phyloP scores from a whole-genome alignment of 2,797 vertebrate species.

The Capromys pilorides region DNA sequence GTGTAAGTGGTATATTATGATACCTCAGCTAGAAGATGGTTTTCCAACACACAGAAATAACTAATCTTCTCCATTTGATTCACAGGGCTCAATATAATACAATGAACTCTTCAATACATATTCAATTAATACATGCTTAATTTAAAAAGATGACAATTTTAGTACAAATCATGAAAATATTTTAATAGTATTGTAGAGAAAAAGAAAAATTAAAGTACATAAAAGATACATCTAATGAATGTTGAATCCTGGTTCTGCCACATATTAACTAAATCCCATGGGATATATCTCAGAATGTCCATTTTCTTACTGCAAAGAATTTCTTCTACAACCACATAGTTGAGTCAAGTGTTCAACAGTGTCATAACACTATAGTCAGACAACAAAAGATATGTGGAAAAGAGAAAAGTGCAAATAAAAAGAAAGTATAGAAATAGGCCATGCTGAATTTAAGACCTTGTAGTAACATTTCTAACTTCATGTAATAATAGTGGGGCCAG shows the following conservation, averaged over 20 bases:
- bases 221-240: background rate
- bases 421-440: background rate
- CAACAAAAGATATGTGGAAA: background rate
- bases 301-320: background rate
- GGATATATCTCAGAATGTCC: background rate
- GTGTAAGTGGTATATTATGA: background rate
- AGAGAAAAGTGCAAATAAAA: constrained; percentile 9
- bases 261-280: constrained; percentile 19
- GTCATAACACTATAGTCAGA: background rate
- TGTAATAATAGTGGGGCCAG: no score
- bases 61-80: background rate
- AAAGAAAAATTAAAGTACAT: background rate
- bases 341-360: constrained; percentile 28
- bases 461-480: constrained; percentile 43
- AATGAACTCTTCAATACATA: background rate
- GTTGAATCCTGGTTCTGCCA: background rate
- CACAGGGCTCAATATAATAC: background rate
- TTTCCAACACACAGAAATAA: constrained; percentile 26
- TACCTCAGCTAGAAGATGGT: background rate
- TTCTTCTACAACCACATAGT: constrained; percentile 18
- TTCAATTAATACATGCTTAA: background rate
- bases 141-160: constrained; percentile 12
- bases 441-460: background rate
- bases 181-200: background rate
- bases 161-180: constrained; percentile 32